Conservation (phyloP, 2,797 vertebrate species). For the Neopelma chrysocephalum region DNA sequence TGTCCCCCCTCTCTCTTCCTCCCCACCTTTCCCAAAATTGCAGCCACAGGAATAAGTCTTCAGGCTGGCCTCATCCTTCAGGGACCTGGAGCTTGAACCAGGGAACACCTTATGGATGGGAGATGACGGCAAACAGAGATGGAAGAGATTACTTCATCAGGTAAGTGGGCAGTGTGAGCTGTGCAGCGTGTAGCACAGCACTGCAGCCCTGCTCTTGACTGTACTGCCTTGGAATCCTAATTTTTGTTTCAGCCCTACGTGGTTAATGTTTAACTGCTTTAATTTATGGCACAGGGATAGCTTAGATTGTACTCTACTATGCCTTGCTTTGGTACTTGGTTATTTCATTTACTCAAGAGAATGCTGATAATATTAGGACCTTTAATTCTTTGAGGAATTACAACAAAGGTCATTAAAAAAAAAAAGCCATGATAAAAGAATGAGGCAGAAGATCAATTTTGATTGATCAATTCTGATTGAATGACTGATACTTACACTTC, state of each 20-base stretch:
- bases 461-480: background rate
- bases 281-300: background rate
- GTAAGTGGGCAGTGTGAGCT: conserved; percentile 71
- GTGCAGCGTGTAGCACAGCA: background rate
- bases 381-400: background rate
- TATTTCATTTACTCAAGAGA: background rate
- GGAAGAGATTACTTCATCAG: conserved; percentile 94
- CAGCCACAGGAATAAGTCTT: conserved; percentile 94
- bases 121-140: conserved; percentile 94
- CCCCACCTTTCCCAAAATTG: background rate
- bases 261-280: background rate
- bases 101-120: conserved; percentile 95
- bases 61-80: conserved; percentile 90
- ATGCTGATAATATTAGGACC: background rate
- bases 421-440: background rate
- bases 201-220: background rate
- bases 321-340: background rate
- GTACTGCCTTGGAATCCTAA: background rate
- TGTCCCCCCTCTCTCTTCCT: background rate
- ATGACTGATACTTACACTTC: background rate
- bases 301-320: background rate
- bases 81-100: conserved; percentile 91
- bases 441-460: background rate
- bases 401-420: background rate
- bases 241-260: background rate